phyloP scores from a whole-genome alignment of 2,113 vertebrate genomes.

The Oreotrochilus melanogaster region DNA sequence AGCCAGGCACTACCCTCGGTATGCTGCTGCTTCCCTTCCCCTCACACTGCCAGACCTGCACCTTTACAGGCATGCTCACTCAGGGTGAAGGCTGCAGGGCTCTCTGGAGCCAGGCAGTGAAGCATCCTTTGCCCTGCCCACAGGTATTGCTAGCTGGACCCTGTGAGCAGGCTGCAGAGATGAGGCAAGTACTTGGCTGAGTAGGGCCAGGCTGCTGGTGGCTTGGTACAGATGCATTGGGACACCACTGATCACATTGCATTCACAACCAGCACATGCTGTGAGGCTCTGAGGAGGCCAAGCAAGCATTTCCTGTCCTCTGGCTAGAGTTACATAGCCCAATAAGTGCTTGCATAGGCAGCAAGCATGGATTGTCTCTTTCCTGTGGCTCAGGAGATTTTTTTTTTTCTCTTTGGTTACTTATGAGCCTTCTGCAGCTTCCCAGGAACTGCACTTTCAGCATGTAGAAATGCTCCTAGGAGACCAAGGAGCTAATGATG shows the following conservation, averaged over 20 bases:
- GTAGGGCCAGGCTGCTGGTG: not conserved
- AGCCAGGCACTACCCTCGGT: not conserved
- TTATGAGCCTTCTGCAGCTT: not conserved
- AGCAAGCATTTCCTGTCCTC: not conserved
- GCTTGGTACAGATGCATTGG: not conserved
- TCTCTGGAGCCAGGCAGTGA: not conserved
- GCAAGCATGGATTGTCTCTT: not conserved
- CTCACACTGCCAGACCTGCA: not conserved
- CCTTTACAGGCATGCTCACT: not conserved
- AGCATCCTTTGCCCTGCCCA: not conserved
- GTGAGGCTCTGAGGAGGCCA: not conserved
- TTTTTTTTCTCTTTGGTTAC: not conserved
- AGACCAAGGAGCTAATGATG: not conserved
- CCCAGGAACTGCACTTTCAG: not conserved
- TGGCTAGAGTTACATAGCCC: not conserved
- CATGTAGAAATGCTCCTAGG: not conserved
- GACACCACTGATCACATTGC: not conserved
- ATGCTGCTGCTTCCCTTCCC: not conserved
- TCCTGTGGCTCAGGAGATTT: not conserved
- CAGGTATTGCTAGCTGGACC: not conserved
- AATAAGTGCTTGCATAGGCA: accelerated
- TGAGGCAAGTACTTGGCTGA: not conserved
- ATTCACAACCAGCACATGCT: not conserved
- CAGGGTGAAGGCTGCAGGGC: not conserved
- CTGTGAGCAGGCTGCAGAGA: not conserved